These are phyloP conservation scores for Melanostoma mellinum DNA, from an alignment of 2,888 invertebrate genomes.

Conservation along the genomic window DNA sequence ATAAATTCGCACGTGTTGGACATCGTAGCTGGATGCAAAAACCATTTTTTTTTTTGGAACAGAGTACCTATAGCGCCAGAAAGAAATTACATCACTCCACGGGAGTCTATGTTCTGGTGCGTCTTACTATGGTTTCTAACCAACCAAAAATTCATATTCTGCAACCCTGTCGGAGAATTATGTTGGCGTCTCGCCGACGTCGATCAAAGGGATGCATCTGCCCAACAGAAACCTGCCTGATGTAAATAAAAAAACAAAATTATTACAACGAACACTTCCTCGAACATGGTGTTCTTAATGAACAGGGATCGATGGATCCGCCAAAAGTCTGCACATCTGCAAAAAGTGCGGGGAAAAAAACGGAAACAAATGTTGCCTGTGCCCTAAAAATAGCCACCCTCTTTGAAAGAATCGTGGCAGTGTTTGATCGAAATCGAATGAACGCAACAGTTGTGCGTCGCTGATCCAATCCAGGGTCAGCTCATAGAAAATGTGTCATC, in stretches of 20 bases:
- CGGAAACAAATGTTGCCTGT: conserved; percentile 1
- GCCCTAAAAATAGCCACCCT: conserved; percentile 25
- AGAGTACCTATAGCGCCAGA: conserved; percentile 62
- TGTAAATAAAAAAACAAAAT: conserved; percentile 15
- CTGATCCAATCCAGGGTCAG: conserved; percentile 38
- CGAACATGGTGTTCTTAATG: conserved; percentile 38
- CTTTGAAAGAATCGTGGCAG: neutral
- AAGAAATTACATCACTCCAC: conserved; percentile 44
- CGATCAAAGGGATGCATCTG: conserved; percentile 37
- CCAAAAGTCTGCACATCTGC: conserved; percentile 61
- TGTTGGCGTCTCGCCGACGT: conserved; percentile 19
- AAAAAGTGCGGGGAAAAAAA: neutral
- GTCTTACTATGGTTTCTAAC: too few species aligned
- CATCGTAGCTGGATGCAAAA: conserved; percentile 9
- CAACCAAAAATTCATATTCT: too few species aligned
- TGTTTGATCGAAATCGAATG: conserved; percentile 40
- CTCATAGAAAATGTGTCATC: conserved; percentile 55
- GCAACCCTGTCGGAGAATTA: neutral
- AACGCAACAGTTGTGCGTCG: conserved; percentile 43
- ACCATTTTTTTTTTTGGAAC: conserved; percentile 6
- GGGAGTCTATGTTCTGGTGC: conserved; percentile 7
- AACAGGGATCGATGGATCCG: conserved; percentile 16
- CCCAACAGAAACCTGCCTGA: conserved; percentile 6
- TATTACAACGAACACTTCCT: conserved; percentile 11
- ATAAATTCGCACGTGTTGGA: conserved; percentile 56